Evolutionary conservation across 2,888 invertebrate species (phyloP), one percentile per base, ranked within the genome.

Genomic region (Caenorhabditis japonica): DNA sequence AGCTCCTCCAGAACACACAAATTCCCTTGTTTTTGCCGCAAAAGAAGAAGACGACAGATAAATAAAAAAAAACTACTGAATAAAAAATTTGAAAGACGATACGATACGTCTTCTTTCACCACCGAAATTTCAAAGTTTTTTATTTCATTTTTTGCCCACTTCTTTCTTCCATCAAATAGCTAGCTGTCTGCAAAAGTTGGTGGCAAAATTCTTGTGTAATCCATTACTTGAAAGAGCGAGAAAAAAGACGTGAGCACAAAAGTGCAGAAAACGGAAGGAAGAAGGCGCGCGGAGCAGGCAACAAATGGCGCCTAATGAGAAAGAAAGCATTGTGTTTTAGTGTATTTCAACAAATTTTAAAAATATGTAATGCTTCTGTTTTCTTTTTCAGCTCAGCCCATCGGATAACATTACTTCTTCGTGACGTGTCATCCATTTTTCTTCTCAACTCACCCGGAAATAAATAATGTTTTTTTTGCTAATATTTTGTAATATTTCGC

Each of bases 351-450:
- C 43, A 13, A 19, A 43, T 43, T 43, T 17, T 8, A 15, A 41
- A 41, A 15, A 19, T 4, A 10, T 19, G 43, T 15, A 13, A 15
- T 2, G 43, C 19, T 21, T 21, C 23, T 15, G 19, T 12, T 19
- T 19, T 19, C 3, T 38, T 53, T 71, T 71, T 17, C 71, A 71
- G 71, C 62, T 71, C 19, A 61, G 52, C 52, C 71, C 71, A 25
- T 51, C 70, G 19, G 53, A 62, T 2, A 64, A 25, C 43, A 36
- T 17, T 38, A 51, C 17, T 17, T 17, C 13, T 17, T 27, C 25
- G 30, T 3, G 19, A 52, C 12, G 34, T 61, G 33, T 30, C 34
- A 34, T 15, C 15, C n/a, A 19, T 30, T 34, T 56, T 36, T 25
- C 36, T 38, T 52, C 36, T n/a, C n/a, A n/a, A n/a, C n/a, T n/a